Percentiles rank a stretch among this genome's conserved stretches.
These are phyloP conservation scores for Eumerus sabulonum DNA, from an alignment of 2,888 invertebrate genomes.

Conservation along the genomic window DNA sequence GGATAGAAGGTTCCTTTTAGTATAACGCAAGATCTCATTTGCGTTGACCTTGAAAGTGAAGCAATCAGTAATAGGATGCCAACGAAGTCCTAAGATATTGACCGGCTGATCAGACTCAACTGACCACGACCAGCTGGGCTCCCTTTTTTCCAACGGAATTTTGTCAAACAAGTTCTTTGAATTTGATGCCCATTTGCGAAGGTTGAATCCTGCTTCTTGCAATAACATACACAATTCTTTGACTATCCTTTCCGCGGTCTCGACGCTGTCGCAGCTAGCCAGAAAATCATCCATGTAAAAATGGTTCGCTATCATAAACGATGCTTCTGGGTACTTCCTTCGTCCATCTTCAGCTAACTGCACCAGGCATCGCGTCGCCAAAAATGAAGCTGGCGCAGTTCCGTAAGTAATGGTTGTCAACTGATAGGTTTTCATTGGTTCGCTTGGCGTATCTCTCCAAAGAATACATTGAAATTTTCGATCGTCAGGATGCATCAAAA, in stretches of 20 bases:
- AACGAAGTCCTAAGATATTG: too few relatives aligned
- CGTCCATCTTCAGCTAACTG: not conserved
- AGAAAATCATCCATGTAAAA: too few relatives aligned
- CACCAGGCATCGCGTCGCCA: not conserved
- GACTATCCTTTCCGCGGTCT: not conserved
- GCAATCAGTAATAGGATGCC: not conserved
- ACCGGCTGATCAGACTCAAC: not conserved
- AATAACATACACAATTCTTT: too few relatives aligned
- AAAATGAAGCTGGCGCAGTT: too few relatives aligned
- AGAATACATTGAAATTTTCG: not conserved
- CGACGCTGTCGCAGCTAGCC: not conserved
- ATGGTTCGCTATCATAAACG: not conserved
- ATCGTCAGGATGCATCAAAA: too few relatives aligned
- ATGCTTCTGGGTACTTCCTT: too few relatives aligned
- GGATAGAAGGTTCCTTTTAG: not conserved
- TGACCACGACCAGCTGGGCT: not conserved
- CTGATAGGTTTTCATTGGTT: not conserved
- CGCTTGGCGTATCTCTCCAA: not conserved
- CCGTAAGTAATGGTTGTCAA: too few relatives aligned
- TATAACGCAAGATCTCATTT: not conserved
- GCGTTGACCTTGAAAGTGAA: not conserved
- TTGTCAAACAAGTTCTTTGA: not conserved
- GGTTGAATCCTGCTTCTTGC: too few relatives aligned
- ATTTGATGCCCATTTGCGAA: too few relatives aligned
- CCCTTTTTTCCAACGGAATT: not conserved